These are phyloP conservation scores for Phacellophora camtschatica DNA, from an alignment of 30 jellyfish, hydroid and myxozoan species.

Conservation along the genomic window DNA sequence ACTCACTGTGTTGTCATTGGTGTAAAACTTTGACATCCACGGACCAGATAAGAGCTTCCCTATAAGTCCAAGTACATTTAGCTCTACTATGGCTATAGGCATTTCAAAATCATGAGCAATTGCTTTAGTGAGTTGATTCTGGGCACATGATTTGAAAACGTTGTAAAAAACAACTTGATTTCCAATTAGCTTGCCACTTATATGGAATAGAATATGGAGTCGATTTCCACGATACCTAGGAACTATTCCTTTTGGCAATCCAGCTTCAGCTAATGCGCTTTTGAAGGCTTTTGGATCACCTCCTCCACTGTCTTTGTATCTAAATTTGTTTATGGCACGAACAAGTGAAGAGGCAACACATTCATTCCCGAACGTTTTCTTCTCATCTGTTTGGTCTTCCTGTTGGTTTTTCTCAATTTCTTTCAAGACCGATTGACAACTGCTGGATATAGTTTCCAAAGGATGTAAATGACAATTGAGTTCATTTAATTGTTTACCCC, in stretches of 20 bases:
- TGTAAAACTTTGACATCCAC: slow-evolving; percentile 28
- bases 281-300: slow-evolving; percentile 19
- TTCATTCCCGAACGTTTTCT: slow-evolving; percentile 7
- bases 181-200: slow-evolving; percentile 18
- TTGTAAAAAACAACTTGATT: background rate
- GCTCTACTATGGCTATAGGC: background rate
- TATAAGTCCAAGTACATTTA: slow-evolving; percentile 28
- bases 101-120: slow-evolving; percentile 12
- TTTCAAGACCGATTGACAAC: background rate
- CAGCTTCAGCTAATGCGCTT: background rate
- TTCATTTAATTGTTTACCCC: slow-evolving; percentile 19
- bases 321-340: slow-evolving; percentile 15
- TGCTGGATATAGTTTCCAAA: slow-evolving; percentile 20
- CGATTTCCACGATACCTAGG: slow-evolving; percentile 15
- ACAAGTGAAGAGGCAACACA: slow-evolving; percentile 2
- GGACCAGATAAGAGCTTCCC: slow-evolving; percentile 48
- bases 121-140: background rate
- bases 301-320: slow-evolving; percentile 20
- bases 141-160: background rate
- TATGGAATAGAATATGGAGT: background rate
- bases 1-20: background rate
- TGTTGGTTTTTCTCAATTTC: background rate
- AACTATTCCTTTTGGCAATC: background rate
- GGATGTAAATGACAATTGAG: slow-evolving; percentile 37
- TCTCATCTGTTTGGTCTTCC: background rate